Evolutionary conservation across 2,113 vertebrate genomes (phyloP).

Genomic region (Megaceryle maxima): DNA sequence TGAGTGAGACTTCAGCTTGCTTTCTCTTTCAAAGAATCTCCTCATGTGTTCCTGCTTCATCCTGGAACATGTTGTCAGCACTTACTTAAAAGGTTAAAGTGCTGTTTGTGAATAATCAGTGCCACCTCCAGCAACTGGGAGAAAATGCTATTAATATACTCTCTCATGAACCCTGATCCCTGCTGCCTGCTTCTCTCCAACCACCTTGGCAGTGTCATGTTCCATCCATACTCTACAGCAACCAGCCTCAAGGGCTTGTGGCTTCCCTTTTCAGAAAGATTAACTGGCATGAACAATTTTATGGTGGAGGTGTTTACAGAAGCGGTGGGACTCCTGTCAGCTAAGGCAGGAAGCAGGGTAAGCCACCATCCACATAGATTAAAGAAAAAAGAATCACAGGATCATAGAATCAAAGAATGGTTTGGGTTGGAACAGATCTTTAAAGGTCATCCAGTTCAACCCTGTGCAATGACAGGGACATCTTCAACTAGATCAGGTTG

Average conservation of each 20-base stretch:
- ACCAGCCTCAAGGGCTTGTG: background rate
- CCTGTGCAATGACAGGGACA: background rate
- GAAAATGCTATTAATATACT: background rate
- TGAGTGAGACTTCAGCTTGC: background rate
- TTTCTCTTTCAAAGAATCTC: background rate
- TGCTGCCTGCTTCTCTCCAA: too few species aligned
- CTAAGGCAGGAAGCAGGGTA: background rate
- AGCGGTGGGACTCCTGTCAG: background rate
- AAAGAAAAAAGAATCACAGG: background rate
- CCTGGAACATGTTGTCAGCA: background rate
- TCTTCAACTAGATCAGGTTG: background rate
- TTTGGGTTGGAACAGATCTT: background rate
- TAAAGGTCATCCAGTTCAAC: background rate
- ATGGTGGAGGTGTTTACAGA: background rate
- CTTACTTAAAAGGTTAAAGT: background rate
- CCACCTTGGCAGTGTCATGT: fast-evolving
- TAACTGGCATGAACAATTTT: background rate
- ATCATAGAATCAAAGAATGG: background rate
- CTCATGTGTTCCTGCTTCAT: fast-evolving
- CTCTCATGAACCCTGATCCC: background rate
- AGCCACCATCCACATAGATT: background rate
- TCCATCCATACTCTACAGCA: background rate
- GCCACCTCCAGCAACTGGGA: background rate
- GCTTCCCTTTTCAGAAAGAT: background rate
- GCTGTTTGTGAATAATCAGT: background rate